Evolutionary conservation across 1,140 invertebrate genomes (phyloP), one percentile per base, ranked within the genome.

Genomic region (Propsilocerus akamusi): DNA sequence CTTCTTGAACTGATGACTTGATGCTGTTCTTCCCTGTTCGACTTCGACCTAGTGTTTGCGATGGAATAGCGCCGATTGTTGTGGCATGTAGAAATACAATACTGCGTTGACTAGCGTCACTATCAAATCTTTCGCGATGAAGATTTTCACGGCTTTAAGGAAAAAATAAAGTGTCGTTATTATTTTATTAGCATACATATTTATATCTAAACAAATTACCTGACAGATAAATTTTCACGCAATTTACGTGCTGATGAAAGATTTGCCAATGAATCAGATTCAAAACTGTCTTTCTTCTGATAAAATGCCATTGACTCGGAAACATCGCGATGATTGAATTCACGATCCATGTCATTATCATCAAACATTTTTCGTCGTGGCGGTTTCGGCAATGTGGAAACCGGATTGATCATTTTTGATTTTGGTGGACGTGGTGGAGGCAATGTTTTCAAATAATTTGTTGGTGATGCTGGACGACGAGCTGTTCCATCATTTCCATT

Each of bases 11-110:
- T 53, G n/a, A 7, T 26, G 25, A 23, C 5, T 59, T 5, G 73
- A 75, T 3, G 72, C 72, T 5, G 86, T 69, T 62, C 86, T 83
- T 58, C 85, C 83, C 4, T 81, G 72, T 34, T 80, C 84, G 23
- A 60, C 57, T 26, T 59, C 58, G 49, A 12, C 14, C 41, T 60
- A 58, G 4, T 60, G 60, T 52, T 61, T 62, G 63, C 55, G 63
- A 60, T 53, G 64, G 64, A 53, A 65, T 65, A 49, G 59, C 61
- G 46, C 63, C 63, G 49, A 66, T 80, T 55, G 82, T 84, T 23
- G 82, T 81, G 34, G 82, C 82, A 58, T 86, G 83, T 28, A 86
- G 66, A 61, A 84, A 86, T 7, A 86, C 82, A 2, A 85, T 78
- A 54, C 81, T 84, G 57, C 80, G 72, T 57, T 85, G 82, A 20